Base-by-base conservation (phyloP, 2,113 vertebrate species). In the Aspidoscelis tigris region DNA sequence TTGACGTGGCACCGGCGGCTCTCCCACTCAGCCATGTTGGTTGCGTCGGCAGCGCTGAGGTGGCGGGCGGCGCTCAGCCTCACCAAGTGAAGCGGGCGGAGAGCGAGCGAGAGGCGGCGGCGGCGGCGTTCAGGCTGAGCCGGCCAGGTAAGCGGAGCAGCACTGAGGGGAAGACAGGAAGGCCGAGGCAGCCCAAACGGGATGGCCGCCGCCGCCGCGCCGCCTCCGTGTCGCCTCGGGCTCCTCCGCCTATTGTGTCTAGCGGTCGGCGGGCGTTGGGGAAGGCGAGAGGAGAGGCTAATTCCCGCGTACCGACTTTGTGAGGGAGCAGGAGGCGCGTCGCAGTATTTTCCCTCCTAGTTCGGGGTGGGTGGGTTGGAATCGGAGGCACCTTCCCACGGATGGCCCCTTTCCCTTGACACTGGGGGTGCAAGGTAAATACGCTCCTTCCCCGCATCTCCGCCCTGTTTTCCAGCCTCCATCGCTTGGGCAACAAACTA, bases 1-100 rank as follows among this genome's bases (percentile, higher is more conserved):
- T 91, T 87, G 77, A 94, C 93, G 93, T 94, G 93, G 93, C 93
- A 89, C 44, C 80, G 88, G 44, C 80, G 87, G 61, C 81, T 84
- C 78, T 69, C 53, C 89, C 90, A 81, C 55, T 84, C 92, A 85
- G 91, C 93, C 93, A 90, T 92, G 91, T 93, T 93, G 90, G 0
- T 87, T 90, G 91, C 86, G 84, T 92, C 90, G 89, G 88, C 89
- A 61, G 89, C 89, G 53, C 91, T 92, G 1, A 50, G 26, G 68
- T n/a, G 10, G 47, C 44, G 69, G 72, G n/a, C 50, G 65, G 7
- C 8, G 41, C 33, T 33, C 33, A 33, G 33, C 33, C 33, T 33
- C 1, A 33, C 33, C 33, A 33, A 33, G 33, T 33, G 33, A 33
- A 33, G 33, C 33, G 33, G 33, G 33, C 33, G 26, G 24, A 22